Evolutionary conservation across 2,888 invertebrate genomes (phyloP).

Genomic region (Adelognathus sp.): DNA sequence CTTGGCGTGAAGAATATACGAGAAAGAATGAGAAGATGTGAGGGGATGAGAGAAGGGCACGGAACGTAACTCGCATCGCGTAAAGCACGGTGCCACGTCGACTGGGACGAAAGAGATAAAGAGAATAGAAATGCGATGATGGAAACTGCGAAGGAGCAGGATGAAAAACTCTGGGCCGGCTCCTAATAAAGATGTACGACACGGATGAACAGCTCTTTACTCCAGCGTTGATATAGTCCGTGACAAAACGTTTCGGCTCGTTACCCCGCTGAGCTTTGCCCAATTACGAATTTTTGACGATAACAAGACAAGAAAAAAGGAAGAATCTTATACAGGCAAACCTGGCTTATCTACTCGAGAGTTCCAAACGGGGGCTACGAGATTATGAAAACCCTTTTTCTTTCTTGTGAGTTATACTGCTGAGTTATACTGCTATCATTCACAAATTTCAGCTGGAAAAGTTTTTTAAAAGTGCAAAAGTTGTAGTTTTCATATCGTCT

Average conservation of each 20-base stretch:
- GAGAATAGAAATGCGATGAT: constrained; percentile 11
- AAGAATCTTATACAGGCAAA: background rate
- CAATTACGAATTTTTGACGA: constrained; percentile 60
- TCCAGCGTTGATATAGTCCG: constrained; percentile 31
- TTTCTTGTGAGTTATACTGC: too few species aligned
- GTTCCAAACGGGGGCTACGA: too few species aligned
- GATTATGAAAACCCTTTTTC: too few species aligned
- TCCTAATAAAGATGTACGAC: background rate
- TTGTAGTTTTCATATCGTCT: too few species aligned
- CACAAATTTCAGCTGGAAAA: too few species aligned
- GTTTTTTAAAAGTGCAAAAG: too few species aligned
- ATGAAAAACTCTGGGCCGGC: background rate
- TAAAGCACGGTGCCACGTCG: background rate
- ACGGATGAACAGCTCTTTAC: constrained; percentile 2
- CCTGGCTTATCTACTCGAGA: background rate
- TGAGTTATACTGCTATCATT: too few species aligned
- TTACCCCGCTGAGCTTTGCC: constrained; percentile 59
- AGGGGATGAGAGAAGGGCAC: constrained; percentile 5
- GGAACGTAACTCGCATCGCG: constrained; percentile 8
- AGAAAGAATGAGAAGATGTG: background rate
- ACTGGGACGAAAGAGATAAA: constrained; percentile 30
- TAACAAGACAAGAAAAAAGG: background rate
- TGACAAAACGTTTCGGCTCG: constrained; percentile 52
- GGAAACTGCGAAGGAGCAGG: background rate
- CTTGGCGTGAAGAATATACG: background rate